Percentiles rank a stretch among this genome's conserved stretches.
These are phyloP conservation scores for Drosophila guanche DNA, from an alignment of 1,140 invertebrate genomes.

Conservation along the genomic window DNA sequence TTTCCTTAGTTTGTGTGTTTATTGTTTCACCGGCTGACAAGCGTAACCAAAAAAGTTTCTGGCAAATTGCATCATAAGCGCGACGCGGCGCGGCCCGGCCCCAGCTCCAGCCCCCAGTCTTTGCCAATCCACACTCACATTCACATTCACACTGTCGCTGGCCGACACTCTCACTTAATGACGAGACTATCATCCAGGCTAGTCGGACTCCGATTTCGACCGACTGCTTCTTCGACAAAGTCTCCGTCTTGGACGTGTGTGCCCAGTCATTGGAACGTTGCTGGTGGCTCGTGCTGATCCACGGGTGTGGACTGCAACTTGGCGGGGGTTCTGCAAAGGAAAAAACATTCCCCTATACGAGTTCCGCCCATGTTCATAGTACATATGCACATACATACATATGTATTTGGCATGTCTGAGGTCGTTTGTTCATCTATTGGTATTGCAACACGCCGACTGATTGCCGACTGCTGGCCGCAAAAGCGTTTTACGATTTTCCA, in stretches of 20 bases:
- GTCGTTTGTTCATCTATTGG: slow-evolving; percentile 10
- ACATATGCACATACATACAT: too few relatives aligned
- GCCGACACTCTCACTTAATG: slow-evolving; percentile 50
- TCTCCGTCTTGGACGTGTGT: slow-evolving; percentile 5
- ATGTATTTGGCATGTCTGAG: background rate
- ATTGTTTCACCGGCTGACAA: slow-evolving; percentile 24
- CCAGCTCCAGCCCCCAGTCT: slow-evolving; percentile 22
- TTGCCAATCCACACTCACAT: slow-evolving; percentile 51
- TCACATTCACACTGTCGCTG: slow-evolving; percentile 5
- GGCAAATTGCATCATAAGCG: slow-evolving; percentile 71
- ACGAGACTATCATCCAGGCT: slow-evolving; percentile 39
- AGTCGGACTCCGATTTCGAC: too few relatives aligned
- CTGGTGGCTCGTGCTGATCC: slow-evolving; percentile 13
- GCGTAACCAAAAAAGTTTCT: slow-evolving; percentile 67
- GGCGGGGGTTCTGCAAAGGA: background rate
- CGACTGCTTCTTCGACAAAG: too few relatives aligned
- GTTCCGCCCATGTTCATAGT: background rate
- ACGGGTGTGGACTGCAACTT: slow-evolving; percentile 1
- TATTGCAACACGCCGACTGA: slow-evolving; percentile 6
- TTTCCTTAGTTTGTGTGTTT: slow-evolving; percentile 10
- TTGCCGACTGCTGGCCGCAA: background rate
- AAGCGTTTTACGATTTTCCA: background rate
- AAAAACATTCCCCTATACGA: background rate
- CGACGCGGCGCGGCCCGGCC: slow-evolving; percentile 12
- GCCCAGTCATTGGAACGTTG: slow-evolving; percentile 22